phyloP scores from a whole-genome alignment of 2,888 invertebrate genomes.

The Phragmatobia fuliginosa region DNA sequence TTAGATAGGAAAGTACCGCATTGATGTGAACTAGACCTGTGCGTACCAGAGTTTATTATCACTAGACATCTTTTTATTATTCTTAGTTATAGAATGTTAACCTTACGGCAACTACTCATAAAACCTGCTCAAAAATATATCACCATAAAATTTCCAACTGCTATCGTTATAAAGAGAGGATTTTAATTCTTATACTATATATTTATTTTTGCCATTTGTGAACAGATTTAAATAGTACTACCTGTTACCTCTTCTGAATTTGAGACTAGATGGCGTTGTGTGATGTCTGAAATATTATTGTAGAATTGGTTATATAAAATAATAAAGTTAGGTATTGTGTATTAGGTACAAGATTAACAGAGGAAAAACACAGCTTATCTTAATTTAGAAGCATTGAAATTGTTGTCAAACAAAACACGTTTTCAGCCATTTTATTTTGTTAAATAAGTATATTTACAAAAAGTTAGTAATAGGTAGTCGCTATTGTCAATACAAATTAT shows the following conservation, averaged over 20 bases:
- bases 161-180: not conserved
- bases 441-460: not conserved
- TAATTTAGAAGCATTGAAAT: not conserved
- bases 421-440: not conserved
- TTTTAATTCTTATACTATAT: not conserved
- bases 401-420: not conserved
- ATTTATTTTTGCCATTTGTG: not conserved
- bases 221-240: not conserved
- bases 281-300: not conserved
- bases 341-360: not conserved
- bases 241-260: too few species aligned
- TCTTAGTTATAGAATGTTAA: not conserved
- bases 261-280: not conserved
- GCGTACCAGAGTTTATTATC: slow-evolving; percentile 9
- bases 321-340: too few species aligned
- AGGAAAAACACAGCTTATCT: not conserved
- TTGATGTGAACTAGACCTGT: slow-evolving; percentile 19
- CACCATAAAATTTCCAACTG: not conserved
- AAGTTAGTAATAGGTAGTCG: not conserved
- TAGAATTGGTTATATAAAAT: too few species aligned
- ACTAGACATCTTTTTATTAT: not conserved
- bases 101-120: not conserved
- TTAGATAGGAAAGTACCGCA: slow-evolving; percentile 39
- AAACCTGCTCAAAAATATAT: not conserved
- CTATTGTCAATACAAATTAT: slow-evolving; percentile 8